Base-by-base conservation (phyloP, 2,888 invertebrate species). In the Mesorhabditis sp. region DNA sequence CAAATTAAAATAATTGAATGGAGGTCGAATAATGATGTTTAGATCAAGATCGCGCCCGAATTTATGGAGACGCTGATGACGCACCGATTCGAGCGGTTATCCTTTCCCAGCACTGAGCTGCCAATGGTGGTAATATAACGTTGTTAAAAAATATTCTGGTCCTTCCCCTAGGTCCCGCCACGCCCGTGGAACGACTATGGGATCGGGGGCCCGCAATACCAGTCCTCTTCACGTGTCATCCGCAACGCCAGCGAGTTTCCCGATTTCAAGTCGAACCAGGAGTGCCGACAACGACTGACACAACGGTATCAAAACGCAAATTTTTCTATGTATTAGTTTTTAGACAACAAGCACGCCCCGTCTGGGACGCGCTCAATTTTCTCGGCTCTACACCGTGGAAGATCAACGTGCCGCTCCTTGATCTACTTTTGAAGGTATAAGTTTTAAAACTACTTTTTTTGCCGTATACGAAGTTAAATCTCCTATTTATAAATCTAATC, bases 361-460 rank as follows among this genome's bases (percentile, higher is more conserved):
- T 92, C 3, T 88, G 94, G 67, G 97, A 98, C 88, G 91, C 93
- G 43, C 89, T 98, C 58, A 98, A 97, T 88, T 92, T 94, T 85
- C 89, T 97, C n/a, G 91, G 92, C 0, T 90, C 92, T 67, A 91
- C 94, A 71, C 94, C 97, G 0, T 98, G 98, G 98, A 90, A 88
- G 80, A 91, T 98, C 65, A 97, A 98, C 86, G 89, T 90, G 69
- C 89, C 89, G 0, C 90, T 93, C 71, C 87, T 92, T 4, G 91
- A 92, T 82, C 81, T 91, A 13, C 88, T 91, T 74, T 87, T 91
- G 41, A 85, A 90, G 79, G 78, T 78, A 45, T 88, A 28, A 28
- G 28, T 28, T 28, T 28, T 28, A 28, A 28, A 28, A 28, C 28
- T 28, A 28, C 28, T 28, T 28, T 28, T 28, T 28, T 28, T 28